Evolutionary conservation across 2,113 vertebrate genomes (phyloP).

Genomic region (Speoplatyrhinus poulsoni): DNA sequence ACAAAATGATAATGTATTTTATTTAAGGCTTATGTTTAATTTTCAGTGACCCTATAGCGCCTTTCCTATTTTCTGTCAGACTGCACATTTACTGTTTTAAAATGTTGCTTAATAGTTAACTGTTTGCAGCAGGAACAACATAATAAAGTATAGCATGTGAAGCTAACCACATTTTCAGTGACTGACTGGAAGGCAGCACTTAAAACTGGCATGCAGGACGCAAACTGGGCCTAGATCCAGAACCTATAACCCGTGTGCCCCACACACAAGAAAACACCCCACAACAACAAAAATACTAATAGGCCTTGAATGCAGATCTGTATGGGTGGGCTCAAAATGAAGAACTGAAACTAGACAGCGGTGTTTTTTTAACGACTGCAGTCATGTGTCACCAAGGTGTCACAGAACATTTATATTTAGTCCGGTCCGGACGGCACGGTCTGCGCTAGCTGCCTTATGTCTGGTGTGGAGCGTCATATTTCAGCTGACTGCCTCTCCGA

Average conservation of each 20-base stretch:
- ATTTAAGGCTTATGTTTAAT: too few relatives aligned
- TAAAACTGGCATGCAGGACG: not conserved
- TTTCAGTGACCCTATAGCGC: too few relatives aligned
- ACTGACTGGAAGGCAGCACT: not conserved
- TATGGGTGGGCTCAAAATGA: not conserved
- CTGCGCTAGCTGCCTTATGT: slow-evolving; percentile 19
- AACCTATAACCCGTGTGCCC: too few relatives aligned
- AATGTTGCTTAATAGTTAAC: too few relatives aligned
- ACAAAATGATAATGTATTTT: too few relatives aligned
- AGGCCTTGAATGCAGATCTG: not conserved
- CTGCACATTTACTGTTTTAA: too few relatives aligned
- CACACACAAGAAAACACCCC: too few relatives aligned
- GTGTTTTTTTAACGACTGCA: not conserved
- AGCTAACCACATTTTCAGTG: not conserved
- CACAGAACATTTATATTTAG: slow-evolving; percentile 69
- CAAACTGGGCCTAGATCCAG: too few relatives aligned
- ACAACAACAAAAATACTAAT: not conserved
- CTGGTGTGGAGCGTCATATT: slow-evolving; percentile 52
- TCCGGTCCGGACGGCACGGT: slow-evolving; percentile 30
- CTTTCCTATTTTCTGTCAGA: too few relatives aligned
- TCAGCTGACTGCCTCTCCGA: slow-evolving; percentile 29
- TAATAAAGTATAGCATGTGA: not conserved
- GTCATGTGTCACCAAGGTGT: slow-evolving; percentile 30
- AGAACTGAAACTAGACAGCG: slow-evolving; percentile 1
- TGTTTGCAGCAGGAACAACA: not conserved